Base-by-base conservation (phyloP, 1,140 invertebrate species). In the Anadara kagoshimensis region DNA sequence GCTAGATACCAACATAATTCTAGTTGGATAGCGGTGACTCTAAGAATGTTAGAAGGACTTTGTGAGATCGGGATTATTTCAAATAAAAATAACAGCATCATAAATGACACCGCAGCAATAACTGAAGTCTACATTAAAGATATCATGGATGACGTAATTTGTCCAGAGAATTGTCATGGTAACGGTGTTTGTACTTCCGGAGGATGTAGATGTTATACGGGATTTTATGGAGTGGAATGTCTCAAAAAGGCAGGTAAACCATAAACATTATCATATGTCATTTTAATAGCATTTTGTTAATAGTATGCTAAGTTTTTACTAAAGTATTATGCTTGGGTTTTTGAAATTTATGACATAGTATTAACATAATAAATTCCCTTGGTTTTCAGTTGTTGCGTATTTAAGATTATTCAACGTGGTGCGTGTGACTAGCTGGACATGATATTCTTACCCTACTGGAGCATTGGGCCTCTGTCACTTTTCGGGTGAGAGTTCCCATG, bases 151-250 rank as follows among this genome's bases (percentile, higher is more conserved):
- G 49, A 57, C 18, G 59, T 73, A 53, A 47, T 58, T 5, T 73
- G 70, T 62, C 70, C 70, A 24, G 70, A 73, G 61, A 64, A 64
- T 43, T 73, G 70, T 65, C 67, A 66, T 59, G 63, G 64, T 22
- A 65, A 73, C 45, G 70, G 70, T 16, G 26, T 73, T 26, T 73
- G 70, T 44, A 61, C 57, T 11, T 51, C 58, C 58, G 36, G 44
- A 43, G 70, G 70, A 20, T 73, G 70, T 54, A 36, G 36, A 43
- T 73, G 70, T 51, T 53, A 41, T 64, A 54, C 66, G 18, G 70
- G 70, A n/a, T 73, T 53, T 57, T 36, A 14, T 29, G 70, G 70
- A 7, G 56, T 73, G 22, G 70, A 73, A 20, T 73, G 70, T 54
- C 57, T 73, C 14, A 73, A 64, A 14, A 73, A 67, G 63, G 56